Evolutionary conservation across 64 coral and sea anemone genomes (phyloP).

Genomic region (Montipora foliosa): DNA sequence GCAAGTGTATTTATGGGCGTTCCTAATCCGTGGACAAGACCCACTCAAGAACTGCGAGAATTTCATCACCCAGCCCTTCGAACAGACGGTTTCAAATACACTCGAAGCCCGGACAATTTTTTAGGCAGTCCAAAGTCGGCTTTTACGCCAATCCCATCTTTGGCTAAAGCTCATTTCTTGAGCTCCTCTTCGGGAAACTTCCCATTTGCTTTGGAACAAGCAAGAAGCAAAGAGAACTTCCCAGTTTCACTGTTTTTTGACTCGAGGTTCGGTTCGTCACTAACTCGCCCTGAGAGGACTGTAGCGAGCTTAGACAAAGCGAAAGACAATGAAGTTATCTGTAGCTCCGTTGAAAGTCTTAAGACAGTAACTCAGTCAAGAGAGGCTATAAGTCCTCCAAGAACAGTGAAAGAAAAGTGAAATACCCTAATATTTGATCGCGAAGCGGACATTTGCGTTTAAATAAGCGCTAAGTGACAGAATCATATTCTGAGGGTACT

Average conservation of each 20-base stretch:
- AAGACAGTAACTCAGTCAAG: not conserved
- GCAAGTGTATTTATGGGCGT: conserved; percentile 67
- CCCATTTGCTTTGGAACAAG: conserved; percentile 49
- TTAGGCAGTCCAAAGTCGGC: conserved; percentile 60
- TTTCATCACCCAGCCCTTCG: conserved; percentile 54
- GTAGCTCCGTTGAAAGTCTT: not conserved
- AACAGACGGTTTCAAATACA: conserved; percentile 55
- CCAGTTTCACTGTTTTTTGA: conserved; percentile 68
- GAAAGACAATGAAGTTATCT: not conserved
- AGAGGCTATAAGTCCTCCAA: not conserved
- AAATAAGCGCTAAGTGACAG: conserved; percentile 24
- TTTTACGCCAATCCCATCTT: conserved; percentile 62
- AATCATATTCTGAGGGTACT: not conserved
- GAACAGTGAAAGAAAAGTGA: conserved; percentile 40
- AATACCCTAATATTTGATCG: not conserved
- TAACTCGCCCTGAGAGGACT: not conserved
- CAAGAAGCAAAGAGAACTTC: conserved; percentile 58
- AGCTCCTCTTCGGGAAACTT: conserved; percentile 16
- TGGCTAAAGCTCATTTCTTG: conserved; percentile 63
- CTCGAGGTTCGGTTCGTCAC: conserved; percentile 11
- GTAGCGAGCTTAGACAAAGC: not conserved
- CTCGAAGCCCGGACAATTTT: conserved; percentile 30
- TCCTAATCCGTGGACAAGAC: conserved; percentile 68
- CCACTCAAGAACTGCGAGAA: conserved; percentile 48
- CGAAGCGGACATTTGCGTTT: not conserved